Conservation (phyloP, 2,113 vertebrate species). For the Cavia aperea region DNA sequence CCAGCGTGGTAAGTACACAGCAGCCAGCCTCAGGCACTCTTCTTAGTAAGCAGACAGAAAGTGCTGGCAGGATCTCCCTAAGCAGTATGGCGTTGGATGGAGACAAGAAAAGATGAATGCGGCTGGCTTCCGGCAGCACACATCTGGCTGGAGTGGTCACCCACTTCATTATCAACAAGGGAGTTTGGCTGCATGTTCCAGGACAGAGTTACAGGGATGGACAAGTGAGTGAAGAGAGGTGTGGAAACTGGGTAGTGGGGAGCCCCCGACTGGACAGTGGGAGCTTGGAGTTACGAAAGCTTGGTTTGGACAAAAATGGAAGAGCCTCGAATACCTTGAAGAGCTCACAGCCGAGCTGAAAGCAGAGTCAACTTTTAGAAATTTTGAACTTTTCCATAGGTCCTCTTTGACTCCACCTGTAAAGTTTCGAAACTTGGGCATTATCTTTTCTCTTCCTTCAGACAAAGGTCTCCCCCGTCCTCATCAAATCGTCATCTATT, state of each 20-base stretch:
- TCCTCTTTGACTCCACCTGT: background rate
- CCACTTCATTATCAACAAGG: background rate
- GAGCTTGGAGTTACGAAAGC: background rate
- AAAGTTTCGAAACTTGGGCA: background rate
- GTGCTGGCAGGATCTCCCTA: background rate
- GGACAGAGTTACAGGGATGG: background rate
- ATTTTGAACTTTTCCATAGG: background rate
- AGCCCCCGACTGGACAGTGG: background rate
- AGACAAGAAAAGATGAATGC: background rate
- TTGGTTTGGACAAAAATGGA: background rate
- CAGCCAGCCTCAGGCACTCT: background rate
- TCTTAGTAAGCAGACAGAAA: background rate
- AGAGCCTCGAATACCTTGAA: background rate
- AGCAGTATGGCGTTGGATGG: background rate
- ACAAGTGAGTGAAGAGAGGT: background rate
- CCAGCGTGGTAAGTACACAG: background rate
- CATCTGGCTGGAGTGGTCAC: background rate
- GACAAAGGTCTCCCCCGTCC: background rate
- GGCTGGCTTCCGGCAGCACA: background rate
- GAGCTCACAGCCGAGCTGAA: background rate
- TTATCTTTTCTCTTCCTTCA: slow-evolving; percentile 1
- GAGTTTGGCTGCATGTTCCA: background rate
- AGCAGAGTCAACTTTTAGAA: background rate
- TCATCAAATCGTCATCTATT: background rate
- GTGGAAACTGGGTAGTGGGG: background rate